Base-by-base conservation (phyloP, 1,140 invertebrate species). In the Drosophila albomicans region DNA sequence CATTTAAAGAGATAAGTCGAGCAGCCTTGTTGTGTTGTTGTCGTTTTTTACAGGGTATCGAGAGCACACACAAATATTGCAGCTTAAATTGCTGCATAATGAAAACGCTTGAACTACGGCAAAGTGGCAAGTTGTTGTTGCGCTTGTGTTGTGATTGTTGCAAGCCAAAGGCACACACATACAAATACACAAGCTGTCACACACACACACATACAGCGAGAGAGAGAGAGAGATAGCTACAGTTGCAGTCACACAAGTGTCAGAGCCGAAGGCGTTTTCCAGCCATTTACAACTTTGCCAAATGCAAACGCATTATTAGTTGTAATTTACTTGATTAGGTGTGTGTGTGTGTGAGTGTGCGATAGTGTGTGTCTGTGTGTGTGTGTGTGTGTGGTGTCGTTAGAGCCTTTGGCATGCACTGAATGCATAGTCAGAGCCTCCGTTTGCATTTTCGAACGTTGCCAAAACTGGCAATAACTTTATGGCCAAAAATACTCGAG, bases 221-320 rank as follows among this genome's bases (percentile, higher is more conserved):
- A 48, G 7, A 49, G 7, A 48, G 35, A 38, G 6, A 38, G 6
- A 38, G 6, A 20, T 11, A 62, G 0, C 16, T 4, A 16, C 1
- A 51, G 48, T 25, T 49, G 20, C 16, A 25, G 20, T 49, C 10
- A 51, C 38, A 65, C 1, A 32, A 41, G 45, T 62, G 32, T 16
- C 43, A 25, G 2, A 10, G 13, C 15, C 3, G n/a, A 11, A 8
- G 67, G 58, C 51, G 35, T 63, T 61, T 35, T 15, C 10, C 32
- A 49, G 66, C 41, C 58, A 75, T 65, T 59, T 65, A 35, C 15
- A 59, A 64, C 51, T 71, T 71, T 58, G 52, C 10, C 59, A 59
- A 71, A 74, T 71, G 54, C 52, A 65, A 75, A 71, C 68, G 67
- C 61, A 71, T 75, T 71, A 71, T 65, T 71, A 64, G 61, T 58